Evolutionary conservation across 1,140 invertebrate genomes (phyloP).

Genomic region (Harlomillsia oculata): DNA sequence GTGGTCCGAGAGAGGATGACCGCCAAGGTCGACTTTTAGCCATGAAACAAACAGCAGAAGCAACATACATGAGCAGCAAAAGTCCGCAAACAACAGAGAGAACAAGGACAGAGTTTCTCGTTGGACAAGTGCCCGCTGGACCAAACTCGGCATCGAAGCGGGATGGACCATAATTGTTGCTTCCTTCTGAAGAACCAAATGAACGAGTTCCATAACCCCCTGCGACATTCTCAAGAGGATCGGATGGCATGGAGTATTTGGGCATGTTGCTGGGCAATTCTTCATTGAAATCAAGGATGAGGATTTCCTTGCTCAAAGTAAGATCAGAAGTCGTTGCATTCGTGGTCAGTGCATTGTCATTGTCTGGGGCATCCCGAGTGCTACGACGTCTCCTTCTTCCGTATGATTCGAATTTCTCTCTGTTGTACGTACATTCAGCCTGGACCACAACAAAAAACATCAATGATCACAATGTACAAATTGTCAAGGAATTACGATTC

Average conservation of each 20-base stretch:
- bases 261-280: constrained; percentile 31
- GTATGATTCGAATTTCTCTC: constrained; percentile 78
- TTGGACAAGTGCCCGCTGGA: constrained; percentile 68
- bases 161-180: constrained; percentile 46
- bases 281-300: constrained; percentile 53
- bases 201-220: constrained; percentile 7
- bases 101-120: constrained; percentile 75
- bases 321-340: constrained; percentile 58
- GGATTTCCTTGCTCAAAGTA: constrained; percentile 86
- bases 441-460: constrained; percentile 39
- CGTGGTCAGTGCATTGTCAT: constrained; percentile 46
- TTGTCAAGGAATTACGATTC: not conserved
- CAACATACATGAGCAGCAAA: constrained; percentile 68
- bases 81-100: constrained; percentile 80
- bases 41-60: constrained; percentile 38
- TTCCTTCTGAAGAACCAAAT: constrained; percentile 2
- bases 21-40: constrained; percentile 35
- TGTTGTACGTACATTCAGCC: constrained; percentile 78
- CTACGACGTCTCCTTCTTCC: constrained; percentile 73
- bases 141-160: constrained; percentile 67
- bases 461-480: not conserved
- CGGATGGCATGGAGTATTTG: constrained; percentile 26
- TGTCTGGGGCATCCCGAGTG: constrained; percentile 41
- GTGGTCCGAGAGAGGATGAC: constrained; percentile 24
- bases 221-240: constrained; percentile 2